Percentiles rank a stretch among this genome's conserved stretches.
Conservation (phyloP, 1,140 invertebrate genomes). For the Heterodera carotae region DNA sequence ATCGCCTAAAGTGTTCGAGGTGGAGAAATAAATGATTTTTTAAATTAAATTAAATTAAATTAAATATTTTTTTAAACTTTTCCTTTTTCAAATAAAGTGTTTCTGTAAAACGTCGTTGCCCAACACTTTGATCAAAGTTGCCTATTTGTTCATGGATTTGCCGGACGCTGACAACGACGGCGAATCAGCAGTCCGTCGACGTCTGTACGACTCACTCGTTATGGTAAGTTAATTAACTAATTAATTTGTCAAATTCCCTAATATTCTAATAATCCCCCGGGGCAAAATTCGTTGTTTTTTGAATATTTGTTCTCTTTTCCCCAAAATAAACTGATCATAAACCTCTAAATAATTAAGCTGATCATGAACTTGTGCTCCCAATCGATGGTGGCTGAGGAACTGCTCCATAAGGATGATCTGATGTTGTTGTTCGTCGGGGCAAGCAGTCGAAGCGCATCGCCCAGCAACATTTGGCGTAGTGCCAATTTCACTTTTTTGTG, state of each 20-base stretch:
- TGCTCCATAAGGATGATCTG: slow-evolving; percentile 92
- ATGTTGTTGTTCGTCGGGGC: slow-evolving; percentile 92
- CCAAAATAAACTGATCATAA: background rate
- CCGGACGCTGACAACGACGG: slow-evolving; percentile 70
- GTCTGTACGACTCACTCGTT: slow-evolving; percentile 52
- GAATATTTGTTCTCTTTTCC: background rate
- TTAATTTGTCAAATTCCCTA: background rate
- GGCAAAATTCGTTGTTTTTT: background rate
- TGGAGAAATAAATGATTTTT: slow-evolving; percentile 65
- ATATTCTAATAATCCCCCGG: background rate
- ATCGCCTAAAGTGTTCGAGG: slow-evolving; percentile 66
- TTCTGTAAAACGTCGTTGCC: slow-evolving; percentile 93
- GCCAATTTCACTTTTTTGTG: slow-evolving; percentile 92
- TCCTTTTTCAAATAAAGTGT: background rate
- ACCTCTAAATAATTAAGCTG: slow-evolving; percentile 70
- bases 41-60: background rate
- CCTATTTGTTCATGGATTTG: slow-evolving; percentile 97
- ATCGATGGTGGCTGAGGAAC: slow-evolving; percentile 84
- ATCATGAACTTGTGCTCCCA: slow-evolving; percentile 88
- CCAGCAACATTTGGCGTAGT: slow-evolving; percentile 82
- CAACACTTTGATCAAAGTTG: slow-evolving; percentile 94
- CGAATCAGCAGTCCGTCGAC: slow-evolving; percentile 35
- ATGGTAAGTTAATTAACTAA: slow-evolving; percentile 33
- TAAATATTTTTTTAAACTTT: no score
- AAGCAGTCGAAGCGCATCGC: slow-evolving; percentile 80